Base-by-base conservation (phyloP, 2,888 invertebrate genomes). In the Aphidius colemani region DNA sequence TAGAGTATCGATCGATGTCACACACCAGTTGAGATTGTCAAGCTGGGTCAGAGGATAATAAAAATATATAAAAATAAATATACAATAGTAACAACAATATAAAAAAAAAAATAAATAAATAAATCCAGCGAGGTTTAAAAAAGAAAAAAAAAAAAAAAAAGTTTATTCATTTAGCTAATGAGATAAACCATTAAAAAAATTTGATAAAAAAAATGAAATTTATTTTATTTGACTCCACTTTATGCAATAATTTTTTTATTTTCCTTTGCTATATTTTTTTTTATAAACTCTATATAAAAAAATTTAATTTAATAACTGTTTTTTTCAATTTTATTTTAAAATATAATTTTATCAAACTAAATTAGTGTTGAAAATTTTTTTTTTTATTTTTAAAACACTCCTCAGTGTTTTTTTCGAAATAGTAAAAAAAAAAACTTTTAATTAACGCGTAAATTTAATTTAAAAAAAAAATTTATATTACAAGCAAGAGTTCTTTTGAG, bases 401-500 rank as follows among this genome's bases (percentile, higher is more conserved):
- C 4, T 4, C 3, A 4, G 30, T 30, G 5, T 30, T 30, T 30
- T 30, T 30, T 30, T 4, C 7, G 30, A 10, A 51, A 51, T 39
- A 4, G 3, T 18, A 3, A 51, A 39, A 51, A 18, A 30, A 30
- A 30, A 30, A 30, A 30, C 30, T 30, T 30, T 30, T 30, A 30
- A 30, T 30, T 30, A 30, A 30, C 30, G 30, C 30, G 30, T 30
- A 30, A 30, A 30, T 30, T 30, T 30, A 30, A 30, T 30, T 30
- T 30, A 30, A 30, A 30, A 30, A 44, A 58, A 49, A 51, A 63
- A 57, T 40, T 40, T 45, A 30, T 30, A 30, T 0, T 30, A 30
- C 41, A 59, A 66, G 50, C 64, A 50, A 66, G 49, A 62, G 39
- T 63, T 65, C 67, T 67, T 71, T 67, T 63, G 67, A 67, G 66